A percentile compares a stretch with the other conserved stretches of the same genome.
phyloP scores from a whole-genome alignment of 2,888 invertebrate genomes.

The Oxyteleia sp. region DNA sequence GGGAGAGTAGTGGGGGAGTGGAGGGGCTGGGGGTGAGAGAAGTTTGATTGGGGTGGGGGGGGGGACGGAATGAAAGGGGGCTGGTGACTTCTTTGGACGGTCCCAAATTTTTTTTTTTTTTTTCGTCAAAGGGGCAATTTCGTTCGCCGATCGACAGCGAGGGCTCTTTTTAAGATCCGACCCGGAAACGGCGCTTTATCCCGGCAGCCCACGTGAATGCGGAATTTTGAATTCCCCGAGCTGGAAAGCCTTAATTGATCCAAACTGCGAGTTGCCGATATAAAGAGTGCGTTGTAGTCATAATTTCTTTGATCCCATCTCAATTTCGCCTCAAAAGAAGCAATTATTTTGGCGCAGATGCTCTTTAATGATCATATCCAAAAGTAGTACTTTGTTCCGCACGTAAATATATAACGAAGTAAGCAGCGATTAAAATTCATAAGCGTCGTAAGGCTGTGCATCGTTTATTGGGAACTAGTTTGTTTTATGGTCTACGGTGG shows the following conservation, averaged over 20 bases:
- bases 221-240: conserved; percentile 44
- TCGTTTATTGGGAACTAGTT: conserved; percentile 42
- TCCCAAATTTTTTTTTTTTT: too few relatives aligned
- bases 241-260: conserved; percentile 62
- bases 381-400: conserved; percentile 54
- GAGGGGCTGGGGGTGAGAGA: too few relatives aligned
- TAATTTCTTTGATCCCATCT: conserved; percentile 66
- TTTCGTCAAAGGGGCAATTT: conserved; percentile 55
- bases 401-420: conserved; percentile 49
- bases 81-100: conserved; percentile 58
- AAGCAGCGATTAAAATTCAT: conserved; percentile 66
- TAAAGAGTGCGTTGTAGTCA: conserved; percentile 61
- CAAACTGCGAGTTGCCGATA: conserved; percentile 43
- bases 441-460: conserved; percentile 27
- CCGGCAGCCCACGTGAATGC: conserved; percentile 38
- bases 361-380: conserved; percentile 55
- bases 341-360: conserved; percentile 66
- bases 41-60: too few relatives aligned
- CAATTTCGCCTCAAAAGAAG: conserved; percentile 62
- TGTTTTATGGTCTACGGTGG: too few relatives aligned
- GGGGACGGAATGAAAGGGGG: too few relatives aligned
- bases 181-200: conserved; percentile 47
- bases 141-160: conserved; percentile 20
- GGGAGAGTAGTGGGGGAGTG: too few relatives aligned
- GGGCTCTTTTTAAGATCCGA: conserved; percentile 46